Conservation (phyloP, 2,888 invertebrate species). For the Nymphalis polychloros region DNA sequence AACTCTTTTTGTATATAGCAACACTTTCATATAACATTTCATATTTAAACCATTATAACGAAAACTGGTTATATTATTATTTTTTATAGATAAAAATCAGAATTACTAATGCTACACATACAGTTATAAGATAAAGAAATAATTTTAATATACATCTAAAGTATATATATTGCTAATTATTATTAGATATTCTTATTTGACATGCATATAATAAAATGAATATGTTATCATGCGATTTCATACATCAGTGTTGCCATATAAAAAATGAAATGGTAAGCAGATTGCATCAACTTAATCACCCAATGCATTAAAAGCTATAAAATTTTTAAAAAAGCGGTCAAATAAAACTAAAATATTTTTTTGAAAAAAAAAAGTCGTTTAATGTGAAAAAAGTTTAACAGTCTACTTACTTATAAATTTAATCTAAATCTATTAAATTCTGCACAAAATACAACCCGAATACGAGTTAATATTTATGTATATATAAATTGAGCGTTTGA, state of each 20-base stretch:
- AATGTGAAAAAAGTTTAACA: conserved; percentile 77
- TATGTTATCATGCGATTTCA: neutral
- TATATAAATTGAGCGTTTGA: neutral
- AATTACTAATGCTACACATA: too few relatives aligned
- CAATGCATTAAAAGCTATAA: conserved; percentile 35
- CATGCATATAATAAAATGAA: conserved; percentile 20
- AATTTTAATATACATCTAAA: neutral
- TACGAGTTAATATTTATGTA: conserved; percentile 8
- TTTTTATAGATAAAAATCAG: too few relatives aligned
- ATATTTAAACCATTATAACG: neutral
- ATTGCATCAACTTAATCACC: conserved; percentile 76
- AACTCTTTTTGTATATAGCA: conserved; percentile 18
- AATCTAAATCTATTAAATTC: conserved; percentile 7
- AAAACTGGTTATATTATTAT: too few relatives aligned
- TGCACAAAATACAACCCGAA: conserved; percentile 17
- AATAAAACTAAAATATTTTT: conserved; percentile 64
- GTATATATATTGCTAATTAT: neutral
- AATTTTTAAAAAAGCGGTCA: conserved; percentile 44
- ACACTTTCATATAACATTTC: conserved; percentile 4
- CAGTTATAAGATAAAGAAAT: too few relatives aligned
- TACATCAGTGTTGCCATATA: conserved; percentile 42
- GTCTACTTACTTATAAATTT: conserved; percentile 67
- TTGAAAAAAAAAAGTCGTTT: conserved; percentile 56
- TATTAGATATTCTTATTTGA: conserved; percentile 1
- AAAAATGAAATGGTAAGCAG: conserved; percentile 63